phyloP scores from a whole-genome alignment of 2,888 invertebrate genomes.

The Macaria liturata region DNA sequence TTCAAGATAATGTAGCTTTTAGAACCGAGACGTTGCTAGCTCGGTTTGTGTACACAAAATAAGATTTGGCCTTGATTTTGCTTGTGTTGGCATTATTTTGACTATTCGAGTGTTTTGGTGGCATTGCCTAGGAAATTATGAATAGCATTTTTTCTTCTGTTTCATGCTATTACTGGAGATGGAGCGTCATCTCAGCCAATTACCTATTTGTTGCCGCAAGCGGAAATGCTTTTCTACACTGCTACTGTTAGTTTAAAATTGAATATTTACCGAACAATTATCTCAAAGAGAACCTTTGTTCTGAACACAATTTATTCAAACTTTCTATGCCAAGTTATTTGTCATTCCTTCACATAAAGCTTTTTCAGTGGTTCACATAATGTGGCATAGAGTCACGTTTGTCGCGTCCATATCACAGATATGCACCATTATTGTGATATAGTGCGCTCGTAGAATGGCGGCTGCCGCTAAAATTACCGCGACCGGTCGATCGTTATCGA shows the following conservation, averaged over 20 bases:
- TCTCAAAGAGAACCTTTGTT: no score
- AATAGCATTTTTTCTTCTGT: no score
- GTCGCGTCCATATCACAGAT: not conserved
- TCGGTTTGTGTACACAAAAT: conserved; percentile 2
- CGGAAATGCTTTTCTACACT: no score
- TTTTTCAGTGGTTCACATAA: no score
- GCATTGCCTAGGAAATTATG: no score
- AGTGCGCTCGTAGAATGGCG: conserved; percentile 36
- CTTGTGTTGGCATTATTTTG: not conserved
- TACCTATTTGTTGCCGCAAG: no score
- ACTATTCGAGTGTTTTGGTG: not conserved
- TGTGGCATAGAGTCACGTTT: conserved; percentile 8
- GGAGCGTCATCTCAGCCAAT: no score
- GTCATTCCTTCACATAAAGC: no score
- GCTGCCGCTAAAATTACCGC: conserved; percentile 51
- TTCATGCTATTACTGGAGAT: no score
- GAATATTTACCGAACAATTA: no score
- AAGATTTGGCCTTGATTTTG: not conserved
- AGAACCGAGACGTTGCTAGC: not conserved
- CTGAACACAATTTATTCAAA: no score
- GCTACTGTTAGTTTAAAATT: no score
- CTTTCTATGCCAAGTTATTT: not conserved
- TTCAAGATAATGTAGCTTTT: conserved; percentile 16
- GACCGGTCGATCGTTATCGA: conserved; percentile 58
- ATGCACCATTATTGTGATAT: conserved; percentile 31